A percentile compares a stretch with the other conserved stretches of the same genome.
Evolutionary conservation across 2,888 invertebrate species (phyloP).

Genomic region (Crioceris asparagi): DNA sequence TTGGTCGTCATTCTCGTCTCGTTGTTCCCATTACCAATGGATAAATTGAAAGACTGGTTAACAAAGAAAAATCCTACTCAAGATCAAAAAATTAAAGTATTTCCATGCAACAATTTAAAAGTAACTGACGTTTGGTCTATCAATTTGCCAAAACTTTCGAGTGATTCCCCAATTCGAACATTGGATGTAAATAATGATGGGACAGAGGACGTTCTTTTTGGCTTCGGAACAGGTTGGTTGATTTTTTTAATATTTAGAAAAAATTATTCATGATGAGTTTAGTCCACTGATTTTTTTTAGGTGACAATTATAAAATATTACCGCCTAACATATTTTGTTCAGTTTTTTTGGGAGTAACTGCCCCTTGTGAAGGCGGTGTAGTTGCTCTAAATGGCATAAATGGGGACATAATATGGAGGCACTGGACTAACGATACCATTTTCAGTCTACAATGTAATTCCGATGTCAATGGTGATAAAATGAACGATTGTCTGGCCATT

Average conservation of each 20-base stretch:
- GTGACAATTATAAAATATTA: slow-evolving; percentile 46
- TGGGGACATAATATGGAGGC: slow-evolving; percentile 63
- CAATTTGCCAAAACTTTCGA: slow-evolving; percentile 56
- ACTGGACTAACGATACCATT: slow-evolving; percentile 61
- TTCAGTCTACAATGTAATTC: slow-evolving; percentile 61
- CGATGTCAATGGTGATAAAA: slow-evolving; percentile 58
- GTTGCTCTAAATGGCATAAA: slow-evolving; percentile 62
- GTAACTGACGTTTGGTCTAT: slow-evolving; percentile 55
- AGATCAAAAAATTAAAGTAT: slow-evolving; percentile 27
- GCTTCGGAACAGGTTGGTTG: slow-evolving; percentile 60
- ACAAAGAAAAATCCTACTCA: slow-evolving; percentile 24
- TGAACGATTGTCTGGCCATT: slow-evolving; percentile 61
- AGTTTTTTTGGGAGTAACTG: slow-evolving; percentile 52
- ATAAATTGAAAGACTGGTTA: slow-evolving; percentile 50
- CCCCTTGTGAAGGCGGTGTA: slow-evolving; percentile 64
- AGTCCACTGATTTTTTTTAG: slow-evolving; percentile 19
- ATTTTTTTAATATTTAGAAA: not conserved
- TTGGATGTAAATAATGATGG: slow-evolving; percentile 63
- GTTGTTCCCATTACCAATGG: slow-evolving; percentile 53
- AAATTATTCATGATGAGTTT: too few species aligned
- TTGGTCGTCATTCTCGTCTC: slow-evolving; percentile 53
- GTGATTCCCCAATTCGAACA: slow-evolving; percentile 62
- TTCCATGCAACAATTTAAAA: slow-evolving; percentile 50
- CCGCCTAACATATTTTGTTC: slow-evolving; percentile 50
- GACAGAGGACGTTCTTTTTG: slow-evolving; percentile 60